Conservation (phyloP, 2,113 vertebrate species). For the Ciconia maguari region DNA sequence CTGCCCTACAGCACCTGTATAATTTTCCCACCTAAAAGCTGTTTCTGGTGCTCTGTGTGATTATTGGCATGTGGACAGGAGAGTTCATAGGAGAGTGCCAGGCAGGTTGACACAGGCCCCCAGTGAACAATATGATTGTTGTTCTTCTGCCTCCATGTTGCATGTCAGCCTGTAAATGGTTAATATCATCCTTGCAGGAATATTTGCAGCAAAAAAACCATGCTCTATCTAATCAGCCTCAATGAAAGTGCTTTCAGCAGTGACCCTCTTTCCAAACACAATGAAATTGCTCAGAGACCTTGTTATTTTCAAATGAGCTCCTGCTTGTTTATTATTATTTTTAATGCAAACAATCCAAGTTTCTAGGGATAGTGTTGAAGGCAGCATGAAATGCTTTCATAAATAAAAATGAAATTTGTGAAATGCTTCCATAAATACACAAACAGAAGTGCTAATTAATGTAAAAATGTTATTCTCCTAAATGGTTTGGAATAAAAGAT, state of each 20-base stretch:
- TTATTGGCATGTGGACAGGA: neutral
- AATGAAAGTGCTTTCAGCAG: conserved; percentile 40
- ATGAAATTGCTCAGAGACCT: conserved; percentile 54
- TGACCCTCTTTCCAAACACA: conserved; percentile 39
- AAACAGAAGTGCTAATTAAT: conserved; percentile 11
- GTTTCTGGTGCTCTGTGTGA: neutral
- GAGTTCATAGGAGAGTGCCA: neutral
- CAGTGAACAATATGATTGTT: neutral
- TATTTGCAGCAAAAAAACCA: neutral
- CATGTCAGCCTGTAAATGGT: neutral
- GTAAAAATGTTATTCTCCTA: neutral
- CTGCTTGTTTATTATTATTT: conserved; percentile 37
- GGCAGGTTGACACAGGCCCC: neutral
- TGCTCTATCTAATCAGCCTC: conserved; percentile 24
- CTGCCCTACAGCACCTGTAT: neutral
- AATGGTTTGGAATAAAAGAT: conserved; percentile 1
- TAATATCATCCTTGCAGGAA: neutral
- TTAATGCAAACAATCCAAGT: conserved; percentile 7
- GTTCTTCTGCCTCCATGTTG: neutral
- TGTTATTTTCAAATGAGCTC: conserved; percentile 52
- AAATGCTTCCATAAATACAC: conserved; percentile 4
- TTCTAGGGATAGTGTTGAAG: conserved; percentile 33
- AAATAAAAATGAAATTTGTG: conserved; percentile 34
- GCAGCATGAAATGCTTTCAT: conserved; percentile 21
- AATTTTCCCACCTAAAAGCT: neutral